These are phyloP conservation scores for Galeopterus variegatus DNA, from an alignment of 2,113 vertebrate species.

Conservation along the genomic window DNA sequence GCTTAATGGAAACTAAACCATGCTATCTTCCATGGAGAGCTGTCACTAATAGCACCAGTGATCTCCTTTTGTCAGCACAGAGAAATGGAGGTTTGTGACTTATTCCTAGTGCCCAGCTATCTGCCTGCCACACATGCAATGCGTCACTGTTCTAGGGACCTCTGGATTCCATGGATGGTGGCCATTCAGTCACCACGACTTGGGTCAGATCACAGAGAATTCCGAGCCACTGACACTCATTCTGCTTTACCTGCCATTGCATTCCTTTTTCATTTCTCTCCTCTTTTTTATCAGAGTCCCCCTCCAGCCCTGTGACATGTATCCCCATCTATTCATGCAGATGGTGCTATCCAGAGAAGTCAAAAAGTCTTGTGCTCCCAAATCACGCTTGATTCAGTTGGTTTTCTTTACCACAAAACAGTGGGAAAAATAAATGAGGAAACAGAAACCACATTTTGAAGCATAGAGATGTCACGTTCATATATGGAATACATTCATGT, in stretches of 20 bases:
- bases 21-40: background rate
- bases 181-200: background rate
- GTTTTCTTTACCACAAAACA: background rate
- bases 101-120: background rate
- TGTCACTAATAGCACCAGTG: background rate
- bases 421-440: background rate
- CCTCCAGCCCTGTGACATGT: slow-evolving; percentile 74
- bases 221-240: background rate
- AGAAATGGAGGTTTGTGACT: background rate
- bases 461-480: background rate
- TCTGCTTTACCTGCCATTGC: background rate
- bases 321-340: slow-evolving; percentile 86
- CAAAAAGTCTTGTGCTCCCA: slow-evolving; percentile 77
- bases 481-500: background rate
- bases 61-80: background rate
- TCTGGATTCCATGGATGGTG: background rate
- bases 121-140: background rate
- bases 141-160: background rate
- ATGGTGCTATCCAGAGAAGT: slow-evolving; percentile 77
- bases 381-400: slow-evolving; percentile 56
- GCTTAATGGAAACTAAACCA: background rate
- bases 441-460: slow-evolving; percentile 2
- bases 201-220: background rate
- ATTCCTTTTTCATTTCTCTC: slow-evolving; percentile 32
- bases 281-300: slow-evolving; percentile 55